Evolutionary conservation across 2,113 vertebrate species (phyloP), one percentile per base, ranked within the genome.

Genomic region (Melozone crissalis): DNA sequence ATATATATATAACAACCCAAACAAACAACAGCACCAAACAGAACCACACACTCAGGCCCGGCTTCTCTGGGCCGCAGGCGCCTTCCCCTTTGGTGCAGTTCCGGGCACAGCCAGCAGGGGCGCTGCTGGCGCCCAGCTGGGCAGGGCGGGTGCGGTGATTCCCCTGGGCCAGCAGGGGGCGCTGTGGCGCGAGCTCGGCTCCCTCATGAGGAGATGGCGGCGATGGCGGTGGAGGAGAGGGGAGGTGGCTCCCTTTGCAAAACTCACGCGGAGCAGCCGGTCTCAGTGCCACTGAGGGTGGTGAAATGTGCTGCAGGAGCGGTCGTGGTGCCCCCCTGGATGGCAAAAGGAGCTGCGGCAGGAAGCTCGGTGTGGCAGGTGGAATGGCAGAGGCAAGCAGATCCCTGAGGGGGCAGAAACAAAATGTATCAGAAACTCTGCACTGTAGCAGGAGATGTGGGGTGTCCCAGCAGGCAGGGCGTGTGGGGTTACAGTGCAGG

Each of bases 361-460:
- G 23, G 58, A 37, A 37, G 6, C 7, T 35, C 3, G 0, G n/a
- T 3, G 7, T 1, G 1, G 57, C 13, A 2, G 13, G 13, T 20
- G 23, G 30, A 57, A 43, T 1, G 10, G 13, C 17, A 15, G n/a
- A 59, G 57, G n/a, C 22, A 24, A 35, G 23, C 15, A 35, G 10
- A 35, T 35, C 15, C 22, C 33, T 57, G 31, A 13, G 55, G 2
- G 9, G 14, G 22, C 9, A 10, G n/a, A 17, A 59, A 37, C 7
- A 5, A 59, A 59, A 8, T 16, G 22, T 24, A 26, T 59, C 58
- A 1, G 9, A 24, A 26, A 35, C 58, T 59, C n/a, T 1, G 3
- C 23, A 11, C 15, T 26, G 31, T 24, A 33, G 37, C 28, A 39
- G 37, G 37, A 19, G 22, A 37, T 59, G 5, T 0, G 1, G 16